Evolutionary conservation across 1,140 invertebrate species (phyloP).

Genomic region (Drosophila sulfurigaster): DNA sequence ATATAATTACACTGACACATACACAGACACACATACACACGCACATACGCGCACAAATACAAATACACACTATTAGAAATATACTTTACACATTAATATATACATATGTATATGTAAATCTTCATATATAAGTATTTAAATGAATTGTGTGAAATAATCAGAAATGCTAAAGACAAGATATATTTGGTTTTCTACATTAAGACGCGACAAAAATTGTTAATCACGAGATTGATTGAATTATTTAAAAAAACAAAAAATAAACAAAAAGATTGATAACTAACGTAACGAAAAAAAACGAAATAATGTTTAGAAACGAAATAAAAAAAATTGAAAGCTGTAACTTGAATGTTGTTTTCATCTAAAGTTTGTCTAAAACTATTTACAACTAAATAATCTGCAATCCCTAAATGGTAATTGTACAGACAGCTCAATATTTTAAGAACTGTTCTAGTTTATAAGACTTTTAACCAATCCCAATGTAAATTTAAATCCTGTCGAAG

Average conservation of each 20-base stretch:
- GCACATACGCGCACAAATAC: conserved; percentile 35
- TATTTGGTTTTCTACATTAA: conserved; percentile 39
- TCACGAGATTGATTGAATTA: conserved; percentile 22
- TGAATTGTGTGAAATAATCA: conserved; percentile 32
- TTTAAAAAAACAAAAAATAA: conserved; percentile 13
- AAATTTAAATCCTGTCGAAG: background rate
- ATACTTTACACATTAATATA: conserved; percentile 24
- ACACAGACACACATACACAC: conserved; percentile 43
- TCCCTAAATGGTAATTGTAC: background rate
- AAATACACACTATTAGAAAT: background rate
- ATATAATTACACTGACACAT: conserved; percentile 54
- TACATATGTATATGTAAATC: conserved; percentile 22
- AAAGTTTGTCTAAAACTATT: background rate
- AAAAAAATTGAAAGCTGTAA: conserved; percentile 14
- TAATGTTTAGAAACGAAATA: conserved; percentile 13
- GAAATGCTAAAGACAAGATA: background rate
- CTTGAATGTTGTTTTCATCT: conserved; percentile 21
- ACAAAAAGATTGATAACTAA: background rate
- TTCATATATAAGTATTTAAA: conserved; percentile 30
- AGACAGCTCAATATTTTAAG: conserved; percentile 8
- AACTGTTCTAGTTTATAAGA: conserved; percentile 2
- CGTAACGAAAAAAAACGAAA: conserved; percentile 25
- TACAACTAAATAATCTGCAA: background rate
- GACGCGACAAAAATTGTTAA: conserved; percentile 28
- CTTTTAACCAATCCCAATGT: background rate